These are phyloP conservation scores for Xenus cinereus DNA, from an alignment of 2,113 vertebrate genomes.

Conservation along the genomic window DNA sequence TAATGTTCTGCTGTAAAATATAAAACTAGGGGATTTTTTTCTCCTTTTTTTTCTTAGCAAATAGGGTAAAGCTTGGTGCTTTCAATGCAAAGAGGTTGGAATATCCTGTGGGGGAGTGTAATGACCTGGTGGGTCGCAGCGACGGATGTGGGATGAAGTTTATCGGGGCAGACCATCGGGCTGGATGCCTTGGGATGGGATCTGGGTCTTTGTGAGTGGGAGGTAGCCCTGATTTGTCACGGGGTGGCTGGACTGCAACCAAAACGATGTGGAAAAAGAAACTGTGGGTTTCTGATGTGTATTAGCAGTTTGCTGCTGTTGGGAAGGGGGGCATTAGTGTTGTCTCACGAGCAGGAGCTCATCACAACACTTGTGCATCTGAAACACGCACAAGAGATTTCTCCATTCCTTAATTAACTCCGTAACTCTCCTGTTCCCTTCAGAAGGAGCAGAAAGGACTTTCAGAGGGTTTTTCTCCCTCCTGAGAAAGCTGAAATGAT, in stretches of 20 bases:
- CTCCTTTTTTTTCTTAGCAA: not conserved
- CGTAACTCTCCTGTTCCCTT: not conserved
- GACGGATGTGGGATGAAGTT: fast-evolving
- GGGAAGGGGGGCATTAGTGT: not conserved
- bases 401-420: not conserved
- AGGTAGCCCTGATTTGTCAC: fast-evolving
- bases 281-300: not conserved
- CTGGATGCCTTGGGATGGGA: not conserved
- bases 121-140: not conserved
- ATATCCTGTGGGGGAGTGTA: not conserved
- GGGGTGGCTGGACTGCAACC: not conserved
- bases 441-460: not conserved
- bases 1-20: not conserved
- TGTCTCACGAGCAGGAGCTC: not conserved
- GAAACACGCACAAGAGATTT: fast-evolving
- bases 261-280: not conserved
- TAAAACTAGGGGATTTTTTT: not conserved
- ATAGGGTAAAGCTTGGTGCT: not conserved
- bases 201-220: not conserved
- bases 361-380: fast-evolving
- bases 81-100: not conserved
- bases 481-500: no score
- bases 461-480: not conserved
- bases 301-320: not conserved
- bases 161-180: fast-evolving